phyloP scores from a whole-genome alignment of 64 coral and sea anemone genomes.

The Hydrozoanthus tunicans region DNA sequence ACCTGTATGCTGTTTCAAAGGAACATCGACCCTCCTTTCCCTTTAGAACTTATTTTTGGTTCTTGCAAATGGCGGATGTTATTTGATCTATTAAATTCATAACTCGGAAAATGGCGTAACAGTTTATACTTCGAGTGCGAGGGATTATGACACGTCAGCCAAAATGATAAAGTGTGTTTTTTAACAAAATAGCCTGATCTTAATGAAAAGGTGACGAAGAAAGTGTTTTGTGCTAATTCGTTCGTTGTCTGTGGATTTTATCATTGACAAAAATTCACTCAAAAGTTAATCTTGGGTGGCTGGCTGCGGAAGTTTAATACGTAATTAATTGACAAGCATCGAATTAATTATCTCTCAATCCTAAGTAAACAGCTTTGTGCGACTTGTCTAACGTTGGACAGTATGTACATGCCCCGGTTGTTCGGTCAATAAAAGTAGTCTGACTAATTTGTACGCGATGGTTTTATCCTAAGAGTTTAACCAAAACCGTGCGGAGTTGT shows the following conservation, averaged over 20 bases:
- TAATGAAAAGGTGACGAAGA: neutral
- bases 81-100: too few species aligned
- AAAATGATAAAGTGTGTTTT: too few species aligned
- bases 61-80: too few species aligned
- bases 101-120: too few species aligned
- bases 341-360: neutral
- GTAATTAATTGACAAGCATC: conserved; percentile 28
- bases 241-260: too few species aligned
- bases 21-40: too few species aligned
- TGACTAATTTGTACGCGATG: neutral
- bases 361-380: conserved; percentile 37
- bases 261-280: neutral
- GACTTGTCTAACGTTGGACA: neutral
- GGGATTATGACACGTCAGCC: too few species aligned
- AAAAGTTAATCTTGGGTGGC: neutral
- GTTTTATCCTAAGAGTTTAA: neutral
- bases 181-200: too few species aligned
- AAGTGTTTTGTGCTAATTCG: neutral
- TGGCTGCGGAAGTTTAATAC: neutral
- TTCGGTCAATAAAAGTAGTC: neutral
- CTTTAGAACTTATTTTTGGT: too few species aligned
- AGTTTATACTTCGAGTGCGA: too few species aligned
- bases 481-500: neutral
- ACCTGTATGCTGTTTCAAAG: too few species aligned
- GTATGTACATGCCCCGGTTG: conserved; percentile 15